A percentile compares a stretch with the other conserved stretches of the same genome.
Conservation (phyloP, 2,888 invertebrate genomes). For the Nemotelus nigrinus region DNA sequence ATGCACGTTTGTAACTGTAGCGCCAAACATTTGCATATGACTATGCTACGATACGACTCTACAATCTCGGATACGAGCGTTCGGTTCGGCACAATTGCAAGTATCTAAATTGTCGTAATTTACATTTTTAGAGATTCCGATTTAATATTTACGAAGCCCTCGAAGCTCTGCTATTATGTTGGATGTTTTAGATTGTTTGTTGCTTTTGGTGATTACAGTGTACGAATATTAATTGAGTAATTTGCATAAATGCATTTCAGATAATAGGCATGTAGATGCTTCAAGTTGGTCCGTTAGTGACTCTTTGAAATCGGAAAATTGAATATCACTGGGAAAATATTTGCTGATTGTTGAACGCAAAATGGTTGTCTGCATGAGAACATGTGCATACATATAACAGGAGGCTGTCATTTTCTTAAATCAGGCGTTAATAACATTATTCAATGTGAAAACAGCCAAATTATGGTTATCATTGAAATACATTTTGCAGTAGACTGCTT, state of each 20-base stretch:
- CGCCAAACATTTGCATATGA: not conserved
- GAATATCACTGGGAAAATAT: too few species aligned
- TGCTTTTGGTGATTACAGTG: slow-evolving; percentile 29
- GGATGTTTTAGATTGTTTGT: slow-evolving; percentile 34
- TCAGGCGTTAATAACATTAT: too few species aligned
- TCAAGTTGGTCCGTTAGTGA: too few species aligned
- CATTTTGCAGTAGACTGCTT: too few species aligned
- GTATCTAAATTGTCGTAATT: slow-evolving; percentile 42
- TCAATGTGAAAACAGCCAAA: too few species aligned
- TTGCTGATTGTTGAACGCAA: too few species aligned
- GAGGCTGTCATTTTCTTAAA: too few species aligned
- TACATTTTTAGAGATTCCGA: slow-evolving; percentile 35
- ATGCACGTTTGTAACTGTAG: not conserved
- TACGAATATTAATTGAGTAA: slow-evolving; percentile 36
- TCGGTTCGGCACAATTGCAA: slow-evolving; percentile 19
- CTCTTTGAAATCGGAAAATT: too few species aligned
- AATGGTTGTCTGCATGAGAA: too few species aligned
- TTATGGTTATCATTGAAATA: too few species aligned
- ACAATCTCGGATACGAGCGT: not conserved
- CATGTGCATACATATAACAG: too few species aligned
- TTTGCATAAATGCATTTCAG: slow-evolving; percentile 39
- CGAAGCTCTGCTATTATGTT: slow-evolving; percentile 23
- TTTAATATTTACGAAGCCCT: slow-evolving; percentile 27
- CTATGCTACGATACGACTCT: too few species aligned
- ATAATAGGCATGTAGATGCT: not conserved